Evolutionary conservation across 2,797 vertebrate species (phyloP).

Genomic region (Botia kubotai): DNA sequence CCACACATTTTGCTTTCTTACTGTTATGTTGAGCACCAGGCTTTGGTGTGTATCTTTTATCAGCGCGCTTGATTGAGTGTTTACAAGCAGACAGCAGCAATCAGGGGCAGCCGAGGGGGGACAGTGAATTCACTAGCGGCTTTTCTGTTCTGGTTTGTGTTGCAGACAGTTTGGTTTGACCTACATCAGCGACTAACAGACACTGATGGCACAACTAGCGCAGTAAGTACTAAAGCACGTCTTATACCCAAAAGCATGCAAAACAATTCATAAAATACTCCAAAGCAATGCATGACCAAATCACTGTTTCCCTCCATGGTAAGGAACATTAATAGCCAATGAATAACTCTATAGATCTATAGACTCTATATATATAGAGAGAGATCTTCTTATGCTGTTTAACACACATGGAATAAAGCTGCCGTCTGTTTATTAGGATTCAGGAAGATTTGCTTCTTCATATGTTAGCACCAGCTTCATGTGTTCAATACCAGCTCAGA

Average conservation of each 20-base stretch:
- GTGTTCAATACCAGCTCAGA: conserved; percentile 15
- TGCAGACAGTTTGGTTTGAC: conserved; percentile 95
- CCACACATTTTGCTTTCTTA: not conserved
- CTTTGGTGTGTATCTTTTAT: not conserved
- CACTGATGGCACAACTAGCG: conserved; percentile 85
- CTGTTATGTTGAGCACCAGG: not conserved
- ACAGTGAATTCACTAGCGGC: conserved; percentile 71
- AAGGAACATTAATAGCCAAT: not conserved
- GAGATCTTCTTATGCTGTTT: conserved; percentile 3
- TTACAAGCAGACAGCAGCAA: conserved; percentile 8
- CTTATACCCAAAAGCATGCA: conserved; percentile 41
- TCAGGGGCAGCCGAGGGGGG: conserved; percentile 19
- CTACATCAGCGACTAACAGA: conserved; percentile 95
- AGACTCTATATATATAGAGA: too few species aligned
- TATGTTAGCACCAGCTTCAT: not conserved
- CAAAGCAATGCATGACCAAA: conserved; percentile 38
- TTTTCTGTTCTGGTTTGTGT: conserved; percentile 77
- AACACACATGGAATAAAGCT: conserved; percentile 30
- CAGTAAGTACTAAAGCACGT: conserved; percentile 80
- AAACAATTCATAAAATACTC: not conserved
- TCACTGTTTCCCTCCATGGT: not conserved
- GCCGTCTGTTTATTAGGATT: not conserved
- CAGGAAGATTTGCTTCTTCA: conserved; percentile 10
- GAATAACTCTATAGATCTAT: not conserved
- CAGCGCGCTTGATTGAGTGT: conserved; percentile 22